phyloP scores from a whole-genome alignment of 1,140 invertebrate species.

The Pachypsylla venusta region DNA sequence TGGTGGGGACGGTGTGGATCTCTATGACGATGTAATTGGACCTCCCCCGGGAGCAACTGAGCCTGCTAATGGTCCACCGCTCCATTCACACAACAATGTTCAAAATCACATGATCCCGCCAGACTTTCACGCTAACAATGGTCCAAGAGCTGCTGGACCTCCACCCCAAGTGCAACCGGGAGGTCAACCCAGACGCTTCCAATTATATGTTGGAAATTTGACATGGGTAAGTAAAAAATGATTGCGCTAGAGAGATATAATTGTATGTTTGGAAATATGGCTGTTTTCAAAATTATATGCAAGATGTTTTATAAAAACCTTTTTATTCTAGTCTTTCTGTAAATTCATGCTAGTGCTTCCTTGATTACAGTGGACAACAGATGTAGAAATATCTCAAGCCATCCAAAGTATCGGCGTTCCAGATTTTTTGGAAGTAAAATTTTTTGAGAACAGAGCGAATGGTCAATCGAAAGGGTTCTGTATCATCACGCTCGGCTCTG shows the following conservation, averaged over 20 bases:
- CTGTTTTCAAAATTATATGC: too few relatives aligned
- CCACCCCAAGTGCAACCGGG: constrained; percentile 51
- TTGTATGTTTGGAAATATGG: too few relatives aligned
- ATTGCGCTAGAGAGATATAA: too few relatives aligned
- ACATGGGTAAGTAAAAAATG: constrained; percentile 75
- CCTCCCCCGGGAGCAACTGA: constrained; percentile 25
- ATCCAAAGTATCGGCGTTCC: constrained; percentile 71
- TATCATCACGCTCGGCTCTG: constrained; percentile 79
- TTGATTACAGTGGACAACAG: constrained; percentile 82
- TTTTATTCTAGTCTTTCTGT: too few relatives aligned
- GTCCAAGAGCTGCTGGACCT: constrained; percentile 42
- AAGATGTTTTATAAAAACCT: too few relatives aligned
- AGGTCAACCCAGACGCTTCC: constrained; percentile 47
- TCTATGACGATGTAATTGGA: constrained; percentile 87
- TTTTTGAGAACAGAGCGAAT: constrained; percentile 98
- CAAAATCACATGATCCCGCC: not conserved
- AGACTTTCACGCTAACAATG: constrained; percentile 13
- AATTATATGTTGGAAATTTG: constrained; percentile 89
- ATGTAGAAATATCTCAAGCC: constrained; percentile 84
- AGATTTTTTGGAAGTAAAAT: constrained; percentile 96
- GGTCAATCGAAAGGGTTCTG: constrained; percentile 98
- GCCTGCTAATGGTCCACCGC: constrained; percentile 17
- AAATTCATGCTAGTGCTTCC: too few relatives aligned
- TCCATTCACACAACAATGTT: constrained; percentile 13
- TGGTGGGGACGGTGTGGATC: constrained; percentile 69